Conservation (phyloP, 2,113 vertebrate genomes). For the Asarcornis scutulata region DNA sequence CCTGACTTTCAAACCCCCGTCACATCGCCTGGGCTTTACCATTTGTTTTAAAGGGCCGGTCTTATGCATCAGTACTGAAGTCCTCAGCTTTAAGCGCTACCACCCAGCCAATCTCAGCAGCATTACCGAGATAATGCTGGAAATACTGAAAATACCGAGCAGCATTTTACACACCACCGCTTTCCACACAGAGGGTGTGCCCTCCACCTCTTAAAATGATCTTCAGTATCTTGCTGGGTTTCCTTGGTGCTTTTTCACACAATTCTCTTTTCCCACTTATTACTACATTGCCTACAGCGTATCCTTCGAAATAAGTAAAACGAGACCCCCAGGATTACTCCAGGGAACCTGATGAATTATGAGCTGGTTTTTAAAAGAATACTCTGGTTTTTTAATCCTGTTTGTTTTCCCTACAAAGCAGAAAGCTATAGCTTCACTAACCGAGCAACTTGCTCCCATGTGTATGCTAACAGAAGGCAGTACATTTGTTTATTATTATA, state of each 20-base stretch:
- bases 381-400: not conserved
- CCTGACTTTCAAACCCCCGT: not conserved
- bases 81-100: not conserved
- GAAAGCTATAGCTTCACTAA: not conserved
- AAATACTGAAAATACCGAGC: too few relatives aligned
- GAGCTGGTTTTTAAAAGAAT: not conserved
- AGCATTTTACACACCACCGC: not conserved
- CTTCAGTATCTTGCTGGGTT: not conserved
- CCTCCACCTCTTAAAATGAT: not conserved
- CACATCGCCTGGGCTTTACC: not conserved
- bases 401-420: constrained; percentile 24
- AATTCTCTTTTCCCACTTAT: not conserved
- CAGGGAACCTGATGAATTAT: not conserved
- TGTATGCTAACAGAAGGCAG: constrained; percentile 2
- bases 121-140: not conserved
- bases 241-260: not conserved
- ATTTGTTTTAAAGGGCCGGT: not conserved
- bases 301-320: not conserved
- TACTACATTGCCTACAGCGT: not conserved
- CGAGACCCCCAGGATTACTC: not conserved
- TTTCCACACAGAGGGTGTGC: not conserved
- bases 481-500: constrained; percentile 15
- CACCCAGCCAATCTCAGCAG: not conserved
- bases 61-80: not conserved
- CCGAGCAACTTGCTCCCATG: not conserved